Conservation (phyloP, 2,113 vertebrate genomes). For the Halcyon malimbica region DNA sequence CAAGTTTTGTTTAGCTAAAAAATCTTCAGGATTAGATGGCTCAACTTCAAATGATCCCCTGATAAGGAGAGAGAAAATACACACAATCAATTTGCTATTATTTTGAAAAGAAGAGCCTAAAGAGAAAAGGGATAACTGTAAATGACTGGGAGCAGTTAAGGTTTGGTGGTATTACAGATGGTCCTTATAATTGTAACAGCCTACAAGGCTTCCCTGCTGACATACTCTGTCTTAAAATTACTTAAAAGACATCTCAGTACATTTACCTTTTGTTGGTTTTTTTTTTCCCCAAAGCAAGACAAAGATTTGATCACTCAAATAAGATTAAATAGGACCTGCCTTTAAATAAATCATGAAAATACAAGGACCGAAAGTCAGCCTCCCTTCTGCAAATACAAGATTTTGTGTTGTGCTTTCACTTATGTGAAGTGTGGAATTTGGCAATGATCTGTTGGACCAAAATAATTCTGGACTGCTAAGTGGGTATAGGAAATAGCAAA, state of each 20-base stretch:
- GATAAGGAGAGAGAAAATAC: constrained; percentile 21
- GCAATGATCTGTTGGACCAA: background rate
- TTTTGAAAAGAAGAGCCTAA: background rate
- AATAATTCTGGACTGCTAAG: background rate
- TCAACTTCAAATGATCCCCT: constrained; percentile 18
- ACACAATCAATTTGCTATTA: background rate
- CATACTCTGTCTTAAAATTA: background rate
- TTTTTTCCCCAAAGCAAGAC: background rate
- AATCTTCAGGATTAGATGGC: constrained; percentile 29
- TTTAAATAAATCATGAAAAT: background rate
- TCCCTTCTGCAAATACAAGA: background rate
- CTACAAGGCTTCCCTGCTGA: background rate
- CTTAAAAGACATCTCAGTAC: background rate
- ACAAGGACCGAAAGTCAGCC: background rate
- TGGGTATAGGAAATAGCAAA: background rate
- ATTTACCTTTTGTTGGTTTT: background rate
- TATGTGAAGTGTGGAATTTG: background rate
- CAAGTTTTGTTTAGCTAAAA: constrained; percentile 26
- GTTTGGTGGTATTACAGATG: background rate
- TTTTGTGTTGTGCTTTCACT: background rate
- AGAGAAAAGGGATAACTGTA: background rate
- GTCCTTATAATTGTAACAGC: background rate
- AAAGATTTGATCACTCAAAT: background rate
- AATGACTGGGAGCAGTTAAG: background rate
- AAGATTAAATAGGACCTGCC: background rate